Conservation (phyloP, 1,140 invertebrate genomes). For the Scaptodrosophila lebanonensis region DNA sequence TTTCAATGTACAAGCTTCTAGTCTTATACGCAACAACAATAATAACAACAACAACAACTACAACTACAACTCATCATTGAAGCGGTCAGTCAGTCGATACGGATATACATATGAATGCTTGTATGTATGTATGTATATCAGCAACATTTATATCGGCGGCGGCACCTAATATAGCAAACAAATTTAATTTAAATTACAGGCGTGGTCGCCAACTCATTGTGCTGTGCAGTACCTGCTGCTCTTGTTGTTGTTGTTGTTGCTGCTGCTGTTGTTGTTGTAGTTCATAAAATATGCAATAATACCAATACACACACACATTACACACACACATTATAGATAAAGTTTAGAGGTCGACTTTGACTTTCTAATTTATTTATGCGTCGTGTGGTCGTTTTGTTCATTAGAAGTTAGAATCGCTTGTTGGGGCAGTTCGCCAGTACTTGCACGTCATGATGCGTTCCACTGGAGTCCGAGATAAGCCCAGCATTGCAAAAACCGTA, state of each 20-base stretch:
- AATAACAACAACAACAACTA: too few relatives aligned
- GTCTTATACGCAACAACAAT: too few relatives aligned
- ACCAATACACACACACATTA: slow-evolving; percentile 17
- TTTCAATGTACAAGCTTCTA: slow-evolving; percentile 36
- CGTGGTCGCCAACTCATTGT: slow-evolving; percentile 58
- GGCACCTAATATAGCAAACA: slow-evolving; percentile 73
- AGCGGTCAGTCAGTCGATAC: slow-evolving; percentile 61
- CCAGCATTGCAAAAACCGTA: too few relatives aligned
- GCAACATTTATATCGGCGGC: slow-evolving; percentile 39
- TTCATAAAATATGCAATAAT: slow-evolving; percentile 73
- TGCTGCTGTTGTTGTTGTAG: slow-evolving; percentile 35
- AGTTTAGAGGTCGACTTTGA: slow-evolving; percentile 70
- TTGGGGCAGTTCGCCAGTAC: too few relatives aligned
- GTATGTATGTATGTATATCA: slow-evolving; percentile 7
- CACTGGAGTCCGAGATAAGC: too few relatives aligned
- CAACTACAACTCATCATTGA: slow-evolving; percentile 56
- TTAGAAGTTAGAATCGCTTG: slow-evolving; percentile 23
- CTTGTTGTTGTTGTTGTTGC: slow-evolving; percentile 28
- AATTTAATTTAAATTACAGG: slow-evolving; percentile 76
- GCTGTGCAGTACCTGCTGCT: slow-evolving; percentile 34
- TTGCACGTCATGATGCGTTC: slow-evolving; percentile 46
- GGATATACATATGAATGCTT: slow-evolving; percentile 47
- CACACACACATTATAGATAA: slow-evolving; percentile 47
- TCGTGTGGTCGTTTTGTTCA: slow-evolving; percentile 44
- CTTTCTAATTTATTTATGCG: slow-evolving; percentile 75